Conservation (phyloP, 2,113 vertebrate genomes). For the Ramphastos sulfuratus region DNA sequence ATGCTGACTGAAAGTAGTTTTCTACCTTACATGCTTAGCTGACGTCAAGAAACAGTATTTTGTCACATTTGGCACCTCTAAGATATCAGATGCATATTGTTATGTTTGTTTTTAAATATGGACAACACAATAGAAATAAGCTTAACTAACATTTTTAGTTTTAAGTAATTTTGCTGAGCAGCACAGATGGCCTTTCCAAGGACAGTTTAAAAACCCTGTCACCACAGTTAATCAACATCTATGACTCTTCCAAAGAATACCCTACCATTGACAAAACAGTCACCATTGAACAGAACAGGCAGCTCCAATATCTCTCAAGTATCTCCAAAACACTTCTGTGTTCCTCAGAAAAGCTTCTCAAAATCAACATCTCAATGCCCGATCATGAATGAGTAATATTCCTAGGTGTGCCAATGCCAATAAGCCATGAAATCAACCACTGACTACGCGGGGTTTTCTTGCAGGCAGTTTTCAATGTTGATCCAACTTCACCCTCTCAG, state of each 20-base stretch:
- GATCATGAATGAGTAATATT: neutral
- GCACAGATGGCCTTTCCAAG: neutral
- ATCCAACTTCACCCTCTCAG: neutral
- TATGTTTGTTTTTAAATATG: rapidly evolving
- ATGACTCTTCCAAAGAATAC: neutral
- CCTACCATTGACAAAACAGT: neutral
- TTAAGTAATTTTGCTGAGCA: neutral
- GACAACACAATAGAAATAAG: neutral
- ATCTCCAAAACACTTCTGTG: neutral
- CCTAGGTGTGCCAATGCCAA: neutral
- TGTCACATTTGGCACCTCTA: neutral
- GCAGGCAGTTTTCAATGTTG: neutral
- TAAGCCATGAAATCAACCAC: neutral
- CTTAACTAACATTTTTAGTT: neutral
- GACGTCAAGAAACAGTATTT: neutral
- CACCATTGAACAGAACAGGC: neutral
- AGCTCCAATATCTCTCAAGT: neutral
- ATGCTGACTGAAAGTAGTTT: neutral
- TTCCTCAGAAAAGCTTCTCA: neutral
- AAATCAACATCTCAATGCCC: neutral
- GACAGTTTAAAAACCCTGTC: neutral
- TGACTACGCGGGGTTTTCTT: neutral
- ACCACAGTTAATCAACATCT: neutral
- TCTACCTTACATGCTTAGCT: neutral
- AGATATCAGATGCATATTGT: neutral